Conservation (phyloP, 2,888 invertebrate species). For the Drosophila mettleri region DNA sequence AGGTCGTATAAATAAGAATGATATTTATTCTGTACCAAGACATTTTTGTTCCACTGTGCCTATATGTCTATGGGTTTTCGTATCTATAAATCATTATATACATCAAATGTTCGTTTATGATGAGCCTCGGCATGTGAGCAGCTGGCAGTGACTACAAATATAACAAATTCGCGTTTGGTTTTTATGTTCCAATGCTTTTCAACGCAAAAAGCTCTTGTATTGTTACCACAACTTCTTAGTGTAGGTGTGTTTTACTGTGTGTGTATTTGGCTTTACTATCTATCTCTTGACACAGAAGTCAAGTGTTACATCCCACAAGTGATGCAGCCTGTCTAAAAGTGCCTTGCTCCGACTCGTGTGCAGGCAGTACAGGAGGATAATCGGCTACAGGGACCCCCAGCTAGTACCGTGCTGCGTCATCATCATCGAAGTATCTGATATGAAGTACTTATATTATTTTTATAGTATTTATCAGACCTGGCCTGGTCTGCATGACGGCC, state of each 20-base stretch:
- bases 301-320: conserved; percentile 74
- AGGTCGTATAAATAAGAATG: too few relatives aligned
- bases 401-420: conserved; percentile 50
- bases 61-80: neutral
- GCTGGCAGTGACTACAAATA: conserved; percentile 20
- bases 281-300: conserved; percentile 76
- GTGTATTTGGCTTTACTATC: conserved; percentile 23
- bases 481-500: conserved; percentile 16
- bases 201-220: conserved; percentile 41
- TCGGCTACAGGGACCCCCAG: conserved; percentile 36
- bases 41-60: too few relatives aligned
- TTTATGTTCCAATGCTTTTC: conserved; percentile 36
- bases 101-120: neutral
- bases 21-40: too few relatives aligned
- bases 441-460: conserved; percentile 12
- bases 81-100: neutral
- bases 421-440: conserved; percentile 49
- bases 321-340: conserved; percentile 56
- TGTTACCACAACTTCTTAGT: conserved; percentile 47
- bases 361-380: conserved; percentile 45
- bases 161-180: conserved; percentile 36
- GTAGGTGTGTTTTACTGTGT: conserved; percentile 18
- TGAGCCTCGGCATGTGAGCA: neutral
- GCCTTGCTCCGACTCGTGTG: conserved; percentile 21
- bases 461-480: conserved; percentile 11